Evolutionary conservation across 2,888 invertebrate genomes (phyloP).

Genomic region (Catocala sponsa): DNA sequence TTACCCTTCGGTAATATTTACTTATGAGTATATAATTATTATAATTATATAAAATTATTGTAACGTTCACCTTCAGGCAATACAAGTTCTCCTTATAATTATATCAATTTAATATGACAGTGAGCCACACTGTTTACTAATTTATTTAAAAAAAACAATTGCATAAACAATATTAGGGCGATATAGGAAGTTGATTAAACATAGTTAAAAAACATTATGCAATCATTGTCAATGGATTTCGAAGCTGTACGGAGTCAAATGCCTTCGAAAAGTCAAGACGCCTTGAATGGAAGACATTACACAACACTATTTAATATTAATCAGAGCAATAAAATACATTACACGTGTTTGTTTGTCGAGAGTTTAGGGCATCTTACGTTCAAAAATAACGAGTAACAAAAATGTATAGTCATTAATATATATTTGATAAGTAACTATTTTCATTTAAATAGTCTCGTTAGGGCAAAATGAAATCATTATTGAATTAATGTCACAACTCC

Average conservation of each 20-base stretch:
- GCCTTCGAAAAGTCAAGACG: neutral
- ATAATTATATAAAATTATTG: too few species aligned
- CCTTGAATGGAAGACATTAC: neutral
- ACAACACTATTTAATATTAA: slow-evolving; percentile 4
- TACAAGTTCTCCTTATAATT: neutral
- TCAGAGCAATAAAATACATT: slow-evolving; percentile 2
- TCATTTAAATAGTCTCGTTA: too few species aligned
- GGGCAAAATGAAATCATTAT: too few species aligned
- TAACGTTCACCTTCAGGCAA: neutral
- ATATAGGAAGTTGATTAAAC: slow-evolving; percentile 2
- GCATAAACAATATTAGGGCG: neutral
- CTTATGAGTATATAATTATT: too few species aligned
- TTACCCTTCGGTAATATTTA: too few species aligned
- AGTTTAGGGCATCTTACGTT: too few species aligned
- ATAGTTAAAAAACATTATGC: neutral
- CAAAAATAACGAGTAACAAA: too few species aligned
- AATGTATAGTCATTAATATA: too few species aligned
- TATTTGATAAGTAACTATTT: too few species aligned
- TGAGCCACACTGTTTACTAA: neutral
- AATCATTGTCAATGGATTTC: neutral
- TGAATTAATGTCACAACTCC: too few species aligned
- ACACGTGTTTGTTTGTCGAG: neutral
- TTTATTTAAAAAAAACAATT: neutral
- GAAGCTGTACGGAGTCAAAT: neutral
- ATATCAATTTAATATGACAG: neutral